Conservation (phyloP, 64 coral and sea anemone species). For the Hydrozoanthus tunicans region DNA sequence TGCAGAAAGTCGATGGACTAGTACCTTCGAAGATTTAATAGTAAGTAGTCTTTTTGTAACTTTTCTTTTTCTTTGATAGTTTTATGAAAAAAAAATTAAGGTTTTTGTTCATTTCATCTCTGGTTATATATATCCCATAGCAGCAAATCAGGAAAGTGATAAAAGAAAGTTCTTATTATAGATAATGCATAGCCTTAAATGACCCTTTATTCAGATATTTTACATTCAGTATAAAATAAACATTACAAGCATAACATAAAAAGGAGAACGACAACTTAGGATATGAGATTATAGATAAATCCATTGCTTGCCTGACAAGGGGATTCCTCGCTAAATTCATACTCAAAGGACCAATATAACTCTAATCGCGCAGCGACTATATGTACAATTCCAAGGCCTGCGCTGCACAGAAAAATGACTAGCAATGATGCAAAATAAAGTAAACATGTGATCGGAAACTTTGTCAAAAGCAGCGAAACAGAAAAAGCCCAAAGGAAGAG, state of each 20-base stretch:
- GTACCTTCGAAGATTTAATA: too few species aligned
- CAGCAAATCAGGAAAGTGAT: conserved; percentile 14
- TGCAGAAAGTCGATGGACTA: too few species aligned
- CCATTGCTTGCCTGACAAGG: not conserved
- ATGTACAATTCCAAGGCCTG: too few species aligned
- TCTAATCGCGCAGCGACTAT: too few species aligned
- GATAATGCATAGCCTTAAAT: not conserved
- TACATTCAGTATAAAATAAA: conserved; percentile 12
- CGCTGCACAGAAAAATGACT: too few species aligned
- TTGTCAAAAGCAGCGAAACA: not conserved
- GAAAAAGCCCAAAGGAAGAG: not conserved
- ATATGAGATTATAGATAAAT: conserved; percentile 14
- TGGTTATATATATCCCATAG: not conserved
- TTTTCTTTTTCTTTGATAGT: too few species aligned
- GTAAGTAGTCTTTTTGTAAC: too few species aligned
- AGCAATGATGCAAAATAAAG: too few species aligned
- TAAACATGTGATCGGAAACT: too few species aligned
- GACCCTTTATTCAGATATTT: not conserved
- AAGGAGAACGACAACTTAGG: conserved; percentile 5
- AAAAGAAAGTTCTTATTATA: not conserved
- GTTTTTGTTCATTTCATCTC: conserved; percentile 13
- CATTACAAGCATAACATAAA: conserved; percentile 27
- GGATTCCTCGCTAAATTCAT: not conserved
- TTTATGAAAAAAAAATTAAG: not conserved
- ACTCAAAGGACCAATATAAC: not conserved